Evolutionary conservation across 2,888 invertebrate genomes (phyloP), one percentile per base, ranked within the genome.

Genomic region (Halictus ligatus): DNA sequence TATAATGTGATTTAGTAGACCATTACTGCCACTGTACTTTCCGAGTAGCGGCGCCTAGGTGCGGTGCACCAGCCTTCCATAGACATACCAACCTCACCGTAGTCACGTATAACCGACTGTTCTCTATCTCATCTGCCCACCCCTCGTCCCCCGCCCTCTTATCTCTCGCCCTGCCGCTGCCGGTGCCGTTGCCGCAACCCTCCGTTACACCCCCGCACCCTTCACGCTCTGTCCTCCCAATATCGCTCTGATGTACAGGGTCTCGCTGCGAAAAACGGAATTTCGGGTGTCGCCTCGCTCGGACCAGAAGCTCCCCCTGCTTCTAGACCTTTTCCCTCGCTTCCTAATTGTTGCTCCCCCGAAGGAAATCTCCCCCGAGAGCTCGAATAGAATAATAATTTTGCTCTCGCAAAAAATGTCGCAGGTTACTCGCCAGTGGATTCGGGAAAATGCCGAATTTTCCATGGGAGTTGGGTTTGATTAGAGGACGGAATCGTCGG

Each of bases 1-100:
- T 94, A 94, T 94, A 94, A 94, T 94, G 94, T 94, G 94, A 94
- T 94, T 94, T 94, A 94, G 92, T 92, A 89, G 92, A 92, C 94
- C 94, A 94, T 94, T 94, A 94, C 94, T 92, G 93, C 92, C 93
- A 91, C 92, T 92, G 93, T 94, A 94, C 92, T 94, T 92, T 94
- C 92, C 92, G 85, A 92, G 93, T 86, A 90, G 88, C 87, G 85
- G 90, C 88, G 89, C 78, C 91, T 92, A 90, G 91, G 87, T 92
- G 91, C 88, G 91, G 92, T 90, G 86, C 89, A 88, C 91, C 91
- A 86, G 88, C 84, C 89, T 85, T 83, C 88, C 89, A 84, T 89
- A 91, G 91, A 91, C 92, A 89, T 75, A 80, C 86, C 87, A 75
- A 85, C 83, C 75, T 88, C 87, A 85, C 85, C 76, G 71, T 90